Evolutionary conservation across 2,113 vertebrate species (phyloP).

Genomic region (Sceloporus undulatus): DNA sequence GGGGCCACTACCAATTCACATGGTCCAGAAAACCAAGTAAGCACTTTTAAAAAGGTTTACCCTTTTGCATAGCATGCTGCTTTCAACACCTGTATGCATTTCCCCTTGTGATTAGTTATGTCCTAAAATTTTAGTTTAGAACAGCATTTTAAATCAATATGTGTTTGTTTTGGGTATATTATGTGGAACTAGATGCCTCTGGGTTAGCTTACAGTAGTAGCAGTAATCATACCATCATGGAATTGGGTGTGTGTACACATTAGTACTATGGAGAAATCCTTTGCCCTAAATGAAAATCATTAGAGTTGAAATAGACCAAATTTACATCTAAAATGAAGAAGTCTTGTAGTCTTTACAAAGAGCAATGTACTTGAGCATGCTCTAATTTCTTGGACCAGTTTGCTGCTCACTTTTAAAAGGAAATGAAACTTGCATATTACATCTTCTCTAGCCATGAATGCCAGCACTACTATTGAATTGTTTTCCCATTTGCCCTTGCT

Average conservation of each 20-base stretch:
- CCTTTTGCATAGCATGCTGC: background rate
- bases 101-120: background rate
- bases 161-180: background rate
- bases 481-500: too few relatives aligned
- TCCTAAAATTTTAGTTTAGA: background rate
- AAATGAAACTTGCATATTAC: background rate
- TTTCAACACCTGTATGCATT: background rate
- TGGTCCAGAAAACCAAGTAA: conserved; percentile 88
- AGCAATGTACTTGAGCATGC: background rate
- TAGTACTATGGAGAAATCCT: background rate
- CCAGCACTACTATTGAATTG: background rate
- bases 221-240: too few relatives aligned
- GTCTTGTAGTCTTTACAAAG: background rate
- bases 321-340: background rate
- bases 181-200: too few relatives aligned
- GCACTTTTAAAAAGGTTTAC: background rate
- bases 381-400: background rate
- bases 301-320: background rate
- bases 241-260: background rate
- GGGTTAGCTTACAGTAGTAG: background rate
- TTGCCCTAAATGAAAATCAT: background rate
- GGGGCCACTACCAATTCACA: conserved; percentile 84
- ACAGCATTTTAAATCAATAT: background rate
- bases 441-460: background rate
- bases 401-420: background rate